Percentiles rank a stretch among this genome's conserved stretches.
phyloP scores from a whole-genome alignment of 2,113 vertebrate genomes.

The Synchiropus splendidus region DNA sequence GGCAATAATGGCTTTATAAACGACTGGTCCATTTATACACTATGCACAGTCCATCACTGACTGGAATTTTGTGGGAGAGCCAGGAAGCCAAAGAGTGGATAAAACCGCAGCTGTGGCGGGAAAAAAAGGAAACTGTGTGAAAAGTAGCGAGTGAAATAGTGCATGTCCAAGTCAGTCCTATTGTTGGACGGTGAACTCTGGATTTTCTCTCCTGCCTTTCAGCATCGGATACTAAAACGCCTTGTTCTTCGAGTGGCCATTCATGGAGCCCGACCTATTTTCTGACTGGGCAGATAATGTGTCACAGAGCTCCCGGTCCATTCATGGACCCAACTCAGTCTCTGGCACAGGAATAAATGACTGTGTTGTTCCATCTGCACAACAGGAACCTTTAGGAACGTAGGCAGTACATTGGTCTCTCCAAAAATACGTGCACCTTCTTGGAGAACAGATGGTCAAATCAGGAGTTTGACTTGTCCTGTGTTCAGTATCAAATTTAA shows the following conservation, averaged over 20 bases:
- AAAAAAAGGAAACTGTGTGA: conserved; percentile 25
- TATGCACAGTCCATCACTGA: conserved; percentile 55
- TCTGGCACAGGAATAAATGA: conserved; percentile 59
- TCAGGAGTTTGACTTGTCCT: too few relatives aligned
- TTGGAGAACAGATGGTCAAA: not conserved
- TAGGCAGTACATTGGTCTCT: conserved; percentile 20
- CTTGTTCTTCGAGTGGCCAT: conserved; percentile 35
- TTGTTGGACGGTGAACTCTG: conserved; percentile 27
- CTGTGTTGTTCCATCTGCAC: conserved; percentile 57
- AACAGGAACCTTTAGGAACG: conserved; percentile 48
- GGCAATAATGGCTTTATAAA: conserved; percentile 74
- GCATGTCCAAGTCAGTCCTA: conserved; percentile 18
- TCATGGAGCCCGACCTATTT: conserved; percentile 47
- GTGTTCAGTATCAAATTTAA: too few relatives aligned
- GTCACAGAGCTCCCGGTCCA: conserved; percentile 48
- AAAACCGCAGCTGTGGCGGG: conserved; percentile 9
- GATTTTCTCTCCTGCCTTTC: conserved; percentile 25
- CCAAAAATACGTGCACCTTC: conserved; percentile 36
- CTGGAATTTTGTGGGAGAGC: conserved; percentile 48
- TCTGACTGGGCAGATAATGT: conserved; percentile 52
- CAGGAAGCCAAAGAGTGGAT: conserved; percentile 24
- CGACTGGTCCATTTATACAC: conserved; percentile 53
- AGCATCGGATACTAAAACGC: conserved; percentile 28
- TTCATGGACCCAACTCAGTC: conserved; percentile 37
- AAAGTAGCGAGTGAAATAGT: conserved; percentile 27